Evolutionary conservation across 1,140 invertebrate species (phyloP).

Genomic region (Pollicipes pollicipes): DNA sequence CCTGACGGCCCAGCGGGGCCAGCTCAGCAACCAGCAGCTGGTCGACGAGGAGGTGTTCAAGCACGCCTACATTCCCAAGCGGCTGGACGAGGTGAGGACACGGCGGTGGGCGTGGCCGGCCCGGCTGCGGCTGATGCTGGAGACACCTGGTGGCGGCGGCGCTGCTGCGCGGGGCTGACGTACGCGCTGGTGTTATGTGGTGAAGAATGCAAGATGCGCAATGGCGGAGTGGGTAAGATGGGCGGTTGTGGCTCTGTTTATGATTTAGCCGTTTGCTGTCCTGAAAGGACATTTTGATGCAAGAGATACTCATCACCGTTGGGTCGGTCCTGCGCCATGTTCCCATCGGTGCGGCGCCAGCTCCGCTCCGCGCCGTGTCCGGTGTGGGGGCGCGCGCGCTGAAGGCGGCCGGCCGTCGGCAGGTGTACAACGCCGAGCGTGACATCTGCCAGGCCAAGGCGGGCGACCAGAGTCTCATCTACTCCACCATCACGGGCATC

Average conservation of each 20-base stretch:
- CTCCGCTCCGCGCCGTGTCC: too few relatives aligned
- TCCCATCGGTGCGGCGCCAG: too few relatives aligned
- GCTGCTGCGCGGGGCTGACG: background rate
- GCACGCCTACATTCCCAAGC: constrained; percentile 82
- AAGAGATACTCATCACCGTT: too few relatives aligned
- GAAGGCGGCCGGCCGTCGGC: constrained; percentile 16
- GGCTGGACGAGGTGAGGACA: constrained; percentile 53
- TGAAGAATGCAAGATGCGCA: too few relatives aligned
- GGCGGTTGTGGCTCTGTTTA: background rate
- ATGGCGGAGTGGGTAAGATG: too few relatives aligned
- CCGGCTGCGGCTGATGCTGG: background rate
- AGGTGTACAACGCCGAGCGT: constrained; percentile 75
- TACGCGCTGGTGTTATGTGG: background rate
- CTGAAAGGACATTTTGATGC: too few relatives aligned
- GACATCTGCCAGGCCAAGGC: constrained; percentile 63
- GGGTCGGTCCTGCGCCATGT: too few relatives aligned
- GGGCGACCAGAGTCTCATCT: constrained; percentile 50
- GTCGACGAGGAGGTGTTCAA: constrained; percentile 83
- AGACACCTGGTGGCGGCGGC: background rate
- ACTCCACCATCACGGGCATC: constrained; percentile 66
- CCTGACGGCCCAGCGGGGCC: constrained; percentile 36
- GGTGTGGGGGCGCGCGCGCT: too few relatives aligned
- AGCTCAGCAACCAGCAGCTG: constrained; percentile 47
- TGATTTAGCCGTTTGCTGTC: too few relatives aligned
- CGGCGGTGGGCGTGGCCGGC: background rate